phyloP scores from a whole-genome alignment of 2,888 invertebrate genomes.

The Cephus sareptanus region DNA sequence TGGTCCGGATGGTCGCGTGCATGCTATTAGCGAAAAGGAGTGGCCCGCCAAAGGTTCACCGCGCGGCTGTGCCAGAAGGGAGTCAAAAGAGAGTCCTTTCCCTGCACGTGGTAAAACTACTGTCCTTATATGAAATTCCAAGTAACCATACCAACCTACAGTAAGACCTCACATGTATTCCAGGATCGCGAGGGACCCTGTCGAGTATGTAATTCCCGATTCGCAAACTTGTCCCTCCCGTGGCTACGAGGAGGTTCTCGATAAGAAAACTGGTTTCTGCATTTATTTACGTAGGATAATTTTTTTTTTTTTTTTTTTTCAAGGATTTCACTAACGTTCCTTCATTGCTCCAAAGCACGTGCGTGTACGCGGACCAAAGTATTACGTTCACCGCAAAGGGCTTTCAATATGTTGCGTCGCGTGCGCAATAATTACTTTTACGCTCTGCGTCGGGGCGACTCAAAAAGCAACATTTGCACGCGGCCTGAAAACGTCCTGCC shows the following conservation, averaged over 20 bases:
- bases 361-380: not conserved
- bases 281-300: not conserved
- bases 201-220: not conserved
- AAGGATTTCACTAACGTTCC: not conserved
- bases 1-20: slow-evolving; percentile 63
- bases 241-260: not conserved
- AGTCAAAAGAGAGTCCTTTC: not conserved
- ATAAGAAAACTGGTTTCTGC: not conserved
- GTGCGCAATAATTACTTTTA: slow-evolving; percentile 51
- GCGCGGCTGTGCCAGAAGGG: not conserved
- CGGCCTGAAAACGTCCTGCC: slow-evolving; percentile 1
- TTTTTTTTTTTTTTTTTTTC: not conserved
- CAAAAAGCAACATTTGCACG: slow-evolving; percentile 42
- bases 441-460: slow-evolving; percentile 33
- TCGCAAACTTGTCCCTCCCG: not conserved
- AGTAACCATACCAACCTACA: not conserved
- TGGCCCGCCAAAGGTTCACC: slow-evolving; percentile 26
- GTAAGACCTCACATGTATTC: not conserved
- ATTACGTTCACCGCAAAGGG: slow-evolving; percentile 10
- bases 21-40: slow-evolving; percentile 59
- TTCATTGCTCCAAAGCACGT: not conserved
- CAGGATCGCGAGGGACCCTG: not conserved
- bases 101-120: not conserved
- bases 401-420: slow-evolving; percentile 31
- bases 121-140: not conserved